Evolutionary conservation across 2,888 invertebrate genomes (phyloP).

Genomic region (Hydrotaea cyrtoneurina): DNA sequence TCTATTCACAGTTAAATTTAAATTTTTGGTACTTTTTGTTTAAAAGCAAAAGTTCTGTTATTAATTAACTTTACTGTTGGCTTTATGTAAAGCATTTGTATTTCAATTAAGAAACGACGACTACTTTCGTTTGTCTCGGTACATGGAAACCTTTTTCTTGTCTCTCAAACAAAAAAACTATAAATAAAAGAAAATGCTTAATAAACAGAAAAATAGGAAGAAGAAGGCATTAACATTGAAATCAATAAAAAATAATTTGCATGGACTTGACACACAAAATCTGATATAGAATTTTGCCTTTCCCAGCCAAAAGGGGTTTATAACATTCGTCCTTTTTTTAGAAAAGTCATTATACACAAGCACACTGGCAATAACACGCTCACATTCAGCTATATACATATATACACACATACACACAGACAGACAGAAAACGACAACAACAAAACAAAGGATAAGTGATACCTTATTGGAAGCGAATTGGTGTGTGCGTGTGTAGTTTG

Average conservation of each 20-base stretch:
- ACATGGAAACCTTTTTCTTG: background rate
- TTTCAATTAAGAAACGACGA: background rate
- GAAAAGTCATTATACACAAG: background rate
- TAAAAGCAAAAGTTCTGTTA: no score
- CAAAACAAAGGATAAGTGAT: constrained; percentile 7
- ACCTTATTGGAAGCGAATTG: background rate
- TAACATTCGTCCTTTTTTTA: background rate
- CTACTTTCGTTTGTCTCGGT: background rate
- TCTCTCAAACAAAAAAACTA: constrained; percentile 12
- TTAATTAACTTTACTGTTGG: no score
- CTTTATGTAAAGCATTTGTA: no score
- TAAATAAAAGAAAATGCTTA: constrained; percentile 7
- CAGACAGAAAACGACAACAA: background rate
- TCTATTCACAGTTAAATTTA: no score
- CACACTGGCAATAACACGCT: background rate
- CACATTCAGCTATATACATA: background rate
- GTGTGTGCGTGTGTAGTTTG: background rate
- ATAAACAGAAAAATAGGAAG: constrained; percentile 5
- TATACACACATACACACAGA: constrained; percentile 14
- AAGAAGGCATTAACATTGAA: constrained; percentile 34
- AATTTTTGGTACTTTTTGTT: no score
- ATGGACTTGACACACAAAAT: constrained; percentile 32
- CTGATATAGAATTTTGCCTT: background rate
- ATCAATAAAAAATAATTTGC: constrained; percentile 36
- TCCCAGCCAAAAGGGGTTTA: background rate